A percentile compares a stretch with the other conserved stretches of the same genome.
phyloP scores from a whole-genome alignment of 2,113 vertebrate species.

The Entomyzon cyanotis region DNA sequence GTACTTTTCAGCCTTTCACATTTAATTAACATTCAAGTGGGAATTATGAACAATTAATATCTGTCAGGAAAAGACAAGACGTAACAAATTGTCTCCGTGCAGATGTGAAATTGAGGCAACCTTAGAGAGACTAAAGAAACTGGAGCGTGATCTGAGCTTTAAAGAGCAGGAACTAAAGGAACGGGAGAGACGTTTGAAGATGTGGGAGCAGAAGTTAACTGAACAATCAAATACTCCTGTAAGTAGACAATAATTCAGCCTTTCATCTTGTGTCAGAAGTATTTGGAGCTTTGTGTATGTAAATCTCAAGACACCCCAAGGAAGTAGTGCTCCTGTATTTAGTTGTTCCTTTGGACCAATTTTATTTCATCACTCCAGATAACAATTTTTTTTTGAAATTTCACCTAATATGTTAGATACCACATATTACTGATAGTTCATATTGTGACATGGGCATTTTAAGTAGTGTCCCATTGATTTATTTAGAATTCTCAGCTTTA shows the following conservation, averaged over 20 bases:
- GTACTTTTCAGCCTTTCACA: constrained; percentile 40
- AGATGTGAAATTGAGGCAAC: constrained; percentile 98
- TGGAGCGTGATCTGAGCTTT: constrained; percentile 96
- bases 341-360: neutral
- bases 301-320: neutral
- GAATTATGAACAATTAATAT: constrained; percentile 48
- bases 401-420: neutral
- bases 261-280: neutral
- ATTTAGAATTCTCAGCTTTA: neutral
- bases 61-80: constrained; percentile 45
- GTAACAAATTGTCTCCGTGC: constrained; percentile 62
- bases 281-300: neutral
- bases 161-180: constrained; percentile 98
- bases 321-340: neutral
- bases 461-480: neutral
- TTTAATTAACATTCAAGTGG: constrained; percentile 57
- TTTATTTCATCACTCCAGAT: neutral
- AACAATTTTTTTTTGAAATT: neutral
- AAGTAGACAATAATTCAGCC: constrained; percentile 71
- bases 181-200: constrained; percentile 89
- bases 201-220: constrained; percentile 97
- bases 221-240: constrained; percentile 96
- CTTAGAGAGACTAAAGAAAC: constrained; percentile 94
- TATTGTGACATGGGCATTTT: neutral
- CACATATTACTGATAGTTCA: neutral